These are phyloP conservation scores for Microplitis mediator DNA, from an alignment of 1,140 invertebrate genomes.

Conservation along the genomic window DNA sequence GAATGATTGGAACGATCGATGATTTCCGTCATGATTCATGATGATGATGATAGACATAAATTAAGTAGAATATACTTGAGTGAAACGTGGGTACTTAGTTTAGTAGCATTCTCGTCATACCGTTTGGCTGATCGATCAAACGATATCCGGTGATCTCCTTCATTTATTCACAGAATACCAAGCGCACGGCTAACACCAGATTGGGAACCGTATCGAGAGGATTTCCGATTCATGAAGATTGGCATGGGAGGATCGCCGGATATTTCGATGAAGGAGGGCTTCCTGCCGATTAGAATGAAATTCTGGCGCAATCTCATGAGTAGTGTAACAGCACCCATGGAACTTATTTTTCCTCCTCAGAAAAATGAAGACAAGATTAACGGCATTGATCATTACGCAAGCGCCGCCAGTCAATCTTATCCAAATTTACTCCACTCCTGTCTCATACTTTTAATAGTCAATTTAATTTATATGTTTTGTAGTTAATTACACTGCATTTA, in stretches of 20 bases:
- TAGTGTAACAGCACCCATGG: conserved; percentile 25
- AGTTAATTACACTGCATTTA: too few relatives aligned
- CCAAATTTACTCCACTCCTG: too few relatives aligned
- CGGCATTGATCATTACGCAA: not conserved
- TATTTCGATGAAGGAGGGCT: conserved; percentile 38
- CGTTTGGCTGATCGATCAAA: conserved; percentile 22
- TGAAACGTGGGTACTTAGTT: not conserved
- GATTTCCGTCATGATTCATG: too few relatives aligned
- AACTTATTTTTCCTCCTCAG: conserved; percentile 18
- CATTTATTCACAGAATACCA: conserved; percentile 44
- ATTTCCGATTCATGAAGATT: conserved; percentile 44
- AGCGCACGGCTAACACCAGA: conserved; percentile 29
- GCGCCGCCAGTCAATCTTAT: not conserved
- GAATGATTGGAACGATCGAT: too few relatives aligned
- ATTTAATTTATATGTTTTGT: too few relatives aligned
- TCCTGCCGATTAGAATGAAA: conserved; percentile 41
- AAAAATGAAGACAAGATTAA: not conserved
- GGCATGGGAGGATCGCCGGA: conserved; percentile 39
- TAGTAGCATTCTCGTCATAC: conserved; percentile 8
- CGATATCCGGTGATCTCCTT: conserved; percentile 23
- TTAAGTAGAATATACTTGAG: not conserved
- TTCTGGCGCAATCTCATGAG: conserved; percentile 46
- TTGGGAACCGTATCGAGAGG: conserved; percentile 47
- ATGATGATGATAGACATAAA: not conserved
- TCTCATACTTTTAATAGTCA: too few relatives aligned